phyloP scores from a whole-genome alignment of 2,888 invertebrate genomes.

The Drosophila koepferae region DNA sequence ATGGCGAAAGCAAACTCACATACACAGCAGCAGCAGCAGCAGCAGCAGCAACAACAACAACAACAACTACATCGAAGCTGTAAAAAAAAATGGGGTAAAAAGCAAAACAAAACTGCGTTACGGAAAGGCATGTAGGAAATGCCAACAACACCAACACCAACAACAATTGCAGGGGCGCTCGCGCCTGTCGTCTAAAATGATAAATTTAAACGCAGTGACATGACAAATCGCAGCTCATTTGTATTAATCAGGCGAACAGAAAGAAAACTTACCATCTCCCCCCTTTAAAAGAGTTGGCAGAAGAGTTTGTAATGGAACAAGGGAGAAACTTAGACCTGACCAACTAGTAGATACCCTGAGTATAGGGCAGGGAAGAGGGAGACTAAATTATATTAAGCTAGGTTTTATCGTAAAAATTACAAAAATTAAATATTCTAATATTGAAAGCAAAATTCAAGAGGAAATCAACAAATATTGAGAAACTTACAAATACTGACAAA shows the following conservation, averaged over 20 bases:
- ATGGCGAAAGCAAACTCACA: constrained; percentile 32
- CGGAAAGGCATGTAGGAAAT: constrained; percentile 54
- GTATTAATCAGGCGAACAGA: constrained; percentile 76
- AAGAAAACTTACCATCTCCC: constrained; percentile 38
- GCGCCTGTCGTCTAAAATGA: constrained; percentile 78
- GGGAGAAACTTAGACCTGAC: background rate
- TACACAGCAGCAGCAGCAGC: constrained; percentile 4
- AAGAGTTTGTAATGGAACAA: background rate
- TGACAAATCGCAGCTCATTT: constrained; percentile 82
- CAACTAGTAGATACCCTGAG: background rate
- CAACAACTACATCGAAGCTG: background rate
- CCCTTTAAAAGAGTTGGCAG: constrained; percentile 15
- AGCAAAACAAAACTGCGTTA: constrained; percentile 52
- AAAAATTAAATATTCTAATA: no score
- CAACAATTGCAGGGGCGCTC: constrained; percentile 57
- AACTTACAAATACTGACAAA: no score
- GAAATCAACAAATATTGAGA: no score
- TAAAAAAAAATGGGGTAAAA: constrained; percentile 26
- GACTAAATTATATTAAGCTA: background rate
- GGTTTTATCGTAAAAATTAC: no score
- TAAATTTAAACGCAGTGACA: constrained; percentile 81
- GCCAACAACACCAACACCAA: constrained; percentile 25
- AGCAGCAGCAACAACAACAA: background rate
- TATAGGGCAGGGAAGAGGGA: background rate
- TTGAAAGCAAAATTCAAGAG: no score